Evolutionary conservation across 2,113 vertebrate species (phyloP), one percentile per base, ranked within the genome.

Genomic region (Clarias gariepinus): DNA sequence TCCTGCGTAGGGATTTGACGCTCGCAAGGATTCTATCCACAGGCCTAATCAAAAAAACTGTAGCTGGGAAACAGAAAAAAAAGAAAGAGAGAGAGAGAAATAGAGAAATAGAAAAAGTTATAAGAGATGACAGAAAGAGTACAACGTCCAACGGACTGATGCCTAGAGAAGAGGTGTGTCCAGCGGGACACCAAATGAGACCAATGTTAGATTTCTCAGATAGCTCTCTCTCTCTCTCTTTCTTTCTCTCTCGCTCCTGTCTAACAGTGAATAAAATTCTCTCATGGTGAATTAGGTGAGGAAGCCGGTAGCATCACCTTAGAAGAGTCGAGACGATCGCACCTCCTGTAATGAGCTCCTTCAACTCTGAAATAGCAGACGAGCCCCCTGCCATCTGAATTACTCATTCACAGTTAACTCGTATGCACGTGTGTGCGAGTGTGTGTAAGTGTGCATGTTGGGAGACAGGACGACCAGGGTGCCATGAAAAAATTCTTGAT

Each of bases 331-430:
- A 92, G 93, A 92, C 92, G 92, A 94, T 97, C 94, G 91, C 96
- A 96, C 95, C 94, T 97, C 90, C 86, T 94, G 93, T 96, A 97
- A 97, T 96, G 96, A 96, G 95, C 94, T 96, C 92, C 94, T 94
- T 57, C 93, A 91, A 94, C 94, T 96, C 95, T 87, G 92, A 94
- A 93, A 95, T 94, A 96, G 95, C 93, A 91, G 89, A 10, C 82
- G 4, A 73, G 36, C 93, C 92, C 92, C 92, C 93, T 63, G 63
- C 86, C 21, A 91, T 87, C 68, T 66, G 81, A 74, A 84, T 87
- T 81, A 89, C 68, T 87, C 58, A 81, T 86, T 88, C 85, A 88
- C 81, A 88, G 89, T 66, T 84, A 76, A 64, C 66, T 47, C 53
- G 61, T 13, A n/a, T 79, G 28, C 4, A 16, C 0, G 2, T 58